These are phyloP conservation scores for Chaenocephalus aceratus DNA, from an alignment of 2,113 vertebrate species.

Conservation along the genomic window DNA sequence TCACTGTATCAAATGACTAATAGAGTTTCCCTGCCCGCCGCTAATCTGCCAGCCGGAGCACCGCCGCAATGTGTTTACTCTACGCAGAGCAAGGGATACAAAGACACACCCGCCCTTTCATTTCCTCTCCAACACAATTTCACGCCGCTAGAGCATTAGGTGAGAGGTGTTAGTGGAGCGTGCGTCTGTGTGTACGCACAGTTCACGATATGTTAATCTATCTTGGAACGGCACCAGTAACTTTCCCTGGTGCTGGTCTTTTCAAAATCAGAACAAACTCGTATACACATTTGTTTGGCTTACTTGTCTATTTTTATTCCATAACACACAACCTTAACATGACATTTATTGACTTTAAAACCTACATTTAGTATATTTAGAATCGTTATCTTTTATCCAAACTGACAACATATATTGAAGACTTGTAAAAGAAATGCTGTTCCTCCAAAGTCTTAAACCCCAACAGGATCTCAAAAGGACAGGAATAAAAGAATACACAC, in stretches of 20 bases:
- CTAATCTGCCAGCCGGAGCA: slow-evolving; percentile 74
- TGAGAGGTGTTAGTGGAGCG: slow-evolving; percentile 39
- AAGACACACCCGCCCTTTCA: slow-evolving; percentile 67
- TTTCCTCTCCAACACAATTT: slow-evolving; percentile 66
- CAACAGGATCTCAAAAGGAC: not conserved
- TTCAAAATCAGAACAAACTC: slow-evolving; percentile 7
- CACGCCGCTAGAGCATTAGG: slow-evolving; percentile 40
- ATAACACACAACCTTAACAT: not conserved
- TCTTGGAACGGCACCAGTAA: slow-evolving; percentile 32
- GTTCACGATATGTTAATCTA: slow-evolving; percentile 36
- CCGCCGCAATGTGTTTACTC: slow-evolving; percentile 75
- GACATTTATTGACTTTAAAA: not conserved
- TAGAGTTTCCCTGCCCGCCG: slow-evolving; percentile 69
- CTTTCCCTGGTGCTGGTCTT: slow-evolving; percentile 3
- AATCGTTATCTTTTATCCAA: not conserved
- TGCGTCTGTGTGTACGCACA: not conserved
- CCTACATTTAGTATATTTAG: not conserved
- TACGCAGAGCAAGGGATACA: slow-evolving; percentile 49
- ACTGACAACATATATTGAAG: not conserved
- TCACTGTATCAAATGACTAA: slow-evolving; percentile 78
- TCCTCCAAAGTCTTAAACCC: not conserved
- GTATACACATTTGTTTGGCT: not conserved
- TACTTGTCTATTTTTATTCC: not conserved
- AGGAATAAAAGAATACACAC: not conserved
- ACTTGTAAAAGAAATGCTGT: not conserved